Conservation (phyloP, 2,113 vertebrate genomes). For the Pelecanoides urinatrix region DNA sequence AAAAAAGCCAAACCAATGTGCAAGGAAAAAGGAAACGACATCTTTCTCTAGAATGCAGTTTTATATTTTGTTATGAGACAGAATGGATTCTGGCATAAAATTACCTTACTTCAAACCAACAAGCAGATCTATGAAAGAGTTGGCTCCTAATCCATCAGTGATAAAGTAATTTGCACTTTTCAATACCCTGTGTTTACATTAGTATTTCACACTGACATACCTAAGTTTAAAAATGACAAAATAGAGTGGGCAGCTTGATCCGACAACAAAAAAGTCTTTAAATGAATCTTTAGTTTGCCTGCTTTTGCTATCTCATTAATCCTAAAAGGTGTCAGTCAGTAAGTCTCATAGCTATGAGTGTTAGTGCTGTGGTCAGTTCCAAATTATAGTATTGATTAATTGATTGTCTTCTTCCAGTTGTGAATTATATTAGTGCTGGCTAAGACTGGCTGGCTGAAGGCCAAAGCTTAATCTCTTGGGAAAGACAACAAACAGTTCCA, state of each 20-base stretch:
- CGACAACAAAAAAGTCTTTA: slow-evolving; percentile 44
- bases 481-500: slow-evolving; percentile 40
- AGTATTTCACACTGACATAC: slow-evolving; percentile 8
- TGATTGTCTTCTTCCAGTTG: slow-evolving; percentile 75
- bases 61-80: not conserved
- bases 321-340: slow-evolving; percentile 71
- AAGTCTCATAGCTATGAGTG: slow-evolving; percentile 69
- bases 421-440: slow-evolving; percentile 70
- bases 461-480: slow-evolving; percentile 63
- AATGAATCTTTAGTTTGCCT: slow-evolving; percentile 60
- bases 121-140: not conserved
- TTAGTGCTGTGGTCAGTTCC: slow-evolving; percentile 73
- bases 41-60: not conserved
- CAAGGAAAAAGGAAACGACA: not conserved
- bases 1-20: not conserved
- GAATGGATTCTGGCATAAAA: not conserved
- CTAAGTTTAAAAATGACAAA: slow-evolving; percentile 42
- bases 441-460: slow-evolving; percentile 45
- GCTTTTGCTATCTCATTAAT: slow-evolving; percentile 71
- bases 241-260: slow-evolving; percentile 34
- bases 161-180: slow-evolving; percentile 36
- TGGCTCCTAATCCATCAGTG: not conserved
- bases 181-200: slow-evolving; percentile 14
- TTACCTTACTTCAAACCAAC: not conserved
- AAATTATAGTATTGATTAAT: slow-evolving; percentile 83